Evolutionary conservation across 2,888 invertebrate species (phyloP).

Genomic region (Petrolisthes manimaculis): DNA sequence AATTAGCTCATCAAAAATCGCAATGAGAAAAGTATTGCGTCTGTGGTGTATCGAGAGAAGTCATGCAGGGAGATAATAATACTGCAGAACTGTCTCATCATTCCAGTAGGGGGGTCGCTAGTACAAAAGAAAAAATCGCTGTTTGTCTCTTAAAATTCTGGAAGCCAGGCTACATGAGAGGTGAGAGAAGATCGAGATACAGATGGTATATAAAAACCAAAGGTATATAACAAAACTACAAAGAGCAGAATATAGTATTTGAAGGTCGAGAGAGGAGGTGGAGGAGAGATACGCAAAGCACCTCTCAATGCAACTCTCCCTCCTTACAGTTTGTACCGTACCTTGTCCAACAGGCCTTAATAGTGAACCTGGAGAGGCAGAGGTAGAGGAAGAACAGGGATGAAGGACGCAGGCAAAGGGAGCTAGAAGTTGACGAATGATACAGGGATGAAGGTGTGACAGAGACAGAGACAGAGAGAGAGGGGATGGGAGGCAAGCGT

Average conservation of each 20-base stretch:
- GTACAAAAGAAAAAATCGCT: too few species aligned
- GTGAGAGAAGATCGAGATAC: neutral
- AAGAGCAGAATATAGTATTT: neutral
- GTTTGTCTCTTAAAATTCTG: too few species aligned
- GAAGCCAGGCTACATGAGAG: neutral
- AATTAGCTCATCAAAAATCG: too few species aligned
- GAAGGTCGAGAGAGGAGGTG: neutral
- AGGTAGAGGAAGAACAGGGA: too few species aligned
- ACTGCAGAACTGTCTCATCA: too few species aligned
- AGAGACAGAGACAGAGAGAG: neutral
- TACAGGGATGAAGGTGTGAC: neutral
- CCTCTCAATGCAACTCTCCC: too few species aligned
- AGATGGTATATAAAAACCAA: neutral
- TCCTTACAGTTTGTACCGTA: too few species aligned
- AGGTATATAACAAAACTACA: neutral
- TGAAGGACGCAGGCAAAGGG: neutral
- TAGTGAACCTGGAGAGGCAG: neutral
- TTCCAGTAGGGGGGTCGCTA: too few species aligned
- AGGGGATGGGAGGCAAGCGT: neutral
- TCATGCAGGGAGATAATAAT: too few species aligned
- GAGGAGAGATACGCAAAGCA: slow-evolving; percentile 1
- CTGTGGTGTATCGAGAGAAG: too few species aligned
- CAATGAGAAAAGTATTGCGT: too few species aligned
- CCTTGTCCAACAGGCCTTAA: too few species aligned
- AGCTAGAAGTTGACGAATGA: neutral